phyloP scores from a whole-genome alignment of 2,888 invertebrate genomes.

The Ischnus inquisitorius region DNA sequence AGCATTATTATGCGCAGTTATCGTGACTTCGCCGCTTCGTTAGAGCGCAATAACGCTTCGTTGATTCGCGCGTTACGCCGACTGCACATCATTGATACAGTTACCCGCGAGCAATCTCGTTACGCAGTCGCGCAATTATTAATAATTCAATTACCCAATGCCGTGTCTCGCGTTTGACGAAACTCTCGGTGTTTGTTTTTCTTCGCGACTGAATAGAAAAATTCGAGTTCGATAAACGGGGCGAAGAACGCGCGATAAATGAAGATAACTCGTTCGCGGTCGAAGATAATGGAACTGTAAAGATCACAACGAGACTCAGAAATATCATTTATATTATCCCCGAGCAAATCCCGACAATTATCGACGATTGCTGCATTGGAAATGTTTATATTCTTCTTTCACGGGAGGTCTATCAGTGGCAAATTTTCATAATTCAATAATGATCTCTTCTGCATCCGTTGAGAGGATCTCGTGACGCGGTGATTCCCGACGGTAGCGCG shows the following conservation, averaged over 20 bases:
- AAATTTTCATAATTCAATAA: conserved; percentile 9
- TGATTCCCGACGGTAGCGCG: background rate
- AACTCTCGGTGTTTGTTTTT: background rate
- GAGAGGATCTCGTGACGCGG: background rate
- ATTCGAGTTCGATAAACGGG: background rate
- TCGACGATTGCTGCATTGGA: background rate
- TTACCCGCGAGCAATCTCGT: conserved; percentile 26
- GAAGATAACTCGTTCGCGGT: background rate
- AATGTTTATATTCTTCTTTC: background rate
- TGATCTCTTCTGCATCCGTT: background rate
- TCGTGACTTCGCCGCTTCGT: conserved; percentile 44
- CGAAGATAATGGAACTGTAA: background rate
- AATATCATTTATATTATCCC: conserved; percentile 7
- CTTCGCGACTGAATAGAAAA: too few species aligned
- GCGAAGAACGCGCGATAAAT: background rate
- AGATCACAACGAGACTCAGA: conserved; percentile 2
- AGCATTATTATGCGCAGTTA: background rate
- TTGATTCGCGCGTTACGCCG: background rate
- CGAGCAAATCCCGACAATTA: background rate
- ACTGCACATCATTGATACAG: conserved; percentile 31
- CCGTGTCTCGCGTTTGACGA: conserved; percentile 1
- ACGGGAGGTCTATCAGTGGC: background rate
- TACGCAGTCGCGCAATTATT: background rate
- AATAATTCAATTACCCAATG: conserved; percentile 39
- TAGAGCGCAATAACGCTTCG: conserved; percentile 36